phyloP scores from a whole-genome alignment of 2,888 invertebrate genomes.

The Crocallis elinguaria region DNA sequence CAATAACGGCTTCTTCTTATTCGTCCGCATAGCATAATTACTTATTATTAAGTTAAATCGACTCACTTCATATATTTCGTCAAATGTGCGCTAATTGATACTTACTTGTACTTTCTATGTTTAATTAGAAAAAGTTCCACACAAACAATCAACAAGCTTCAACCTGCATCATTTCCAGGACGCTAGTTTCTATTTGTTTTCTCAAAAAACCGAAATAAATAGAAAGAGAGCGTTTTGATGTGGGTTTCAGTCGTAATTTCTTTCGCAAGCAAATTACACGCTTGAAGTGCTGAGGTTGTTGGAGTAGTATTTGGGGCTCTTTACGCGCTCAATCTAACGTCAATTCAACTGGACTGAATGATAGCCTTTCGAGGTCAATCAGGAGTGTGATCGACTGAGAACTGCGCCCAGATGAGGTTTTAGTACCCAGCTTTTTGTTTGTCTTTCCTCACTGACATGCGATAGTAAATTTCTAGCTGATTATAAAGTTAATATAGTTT shows the following conservation, averaged over 20 bases:
- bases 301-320: constrained; percentile 2
- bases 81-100: too few relatives aligned
- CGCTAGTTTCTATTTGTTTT: constrained; percentile 18
- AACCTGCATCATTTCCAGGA: constrained; percentile 19
- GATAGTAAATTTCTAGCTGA: too few relatives aligned
- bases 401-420: not conserved
- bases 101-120: too few relatives aligned
- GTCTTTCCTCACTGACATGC: too few relatives aligned
- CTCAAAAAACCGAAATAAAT: constrained; percentile 17
- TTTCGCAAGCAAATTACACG: constrained; percentile 16
- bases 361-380: constrained; percentile 1
- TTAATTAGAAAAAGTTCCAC: too few relatives aligned
- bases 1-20: too few relatives aligned
- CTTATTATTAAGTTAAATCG: too few relatives aligned
- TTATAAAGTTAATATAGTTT: too few relatives aligned
- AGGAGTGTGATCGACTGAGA: not conserved
- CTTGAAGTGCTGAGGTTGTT: not conserved
- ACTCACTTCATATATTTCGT: too few relatives aligned
- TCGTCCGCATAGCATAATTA: too few relatives aligned
- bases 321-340: constrained; percentile 12
- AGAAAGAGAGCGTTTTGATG: constrained; percentile 16
- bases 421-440: too few relatives aligned
- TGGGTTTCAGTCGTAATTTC: constrained; percentile 13
- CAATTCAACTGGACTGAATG: constrained; percentile 3
- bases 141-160: constrained; percentile 8